These are phyloP conservation scores for Gymnocephalus cernua DNA, from an alignment of 2,113 vertebrate genomes.

Conservation along the genomic window DNA sequence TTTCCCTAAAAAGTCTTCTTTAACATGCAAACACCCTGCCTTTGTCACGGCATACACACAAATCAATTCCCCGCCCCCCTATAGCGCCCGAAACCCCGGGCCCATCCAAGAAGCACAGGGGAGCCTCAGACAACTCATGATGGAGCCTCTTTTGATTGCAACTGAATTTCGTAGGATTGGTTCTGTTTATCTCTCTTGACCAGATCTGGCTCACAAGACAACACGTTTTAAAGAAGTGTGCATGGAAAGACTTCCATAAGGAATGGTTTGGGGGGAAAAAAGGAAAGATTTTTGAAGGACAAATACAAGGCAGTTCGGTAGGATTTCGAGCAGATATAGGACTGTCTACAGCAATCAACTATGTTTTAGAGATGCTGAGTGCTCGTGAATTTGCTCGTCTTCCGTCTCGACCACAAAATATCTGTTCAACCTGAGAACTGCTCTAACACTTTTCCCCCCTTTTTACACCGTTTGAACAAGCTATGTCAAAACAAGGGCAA, in stretches of 20 bases:
- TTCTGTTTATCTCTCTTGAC: constrained; percentile 15
- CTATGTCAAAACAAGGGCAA: not conserved
- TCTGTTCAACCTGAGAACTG: not conserved
- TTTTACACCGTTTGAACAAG: constrained; percentile 12
- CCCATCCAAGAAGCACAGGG: constrained; percentile 44
- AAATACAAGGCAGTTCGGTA: too few relatives aligned
- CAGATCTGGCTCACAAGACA: not conserved
- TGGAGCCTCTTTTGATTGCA: constrained; percentile 75
- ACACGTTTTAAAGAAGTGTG: not conserved
- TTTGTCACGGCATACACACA: constrained; percentile 68
- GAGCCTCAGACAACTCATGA: constrained; percentile 69
- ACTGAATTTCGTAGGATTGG: constrained; percentile 14
- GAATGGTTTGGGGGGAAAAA: not conserved
- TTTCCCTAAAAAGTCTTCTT: constrained; percentile 68
- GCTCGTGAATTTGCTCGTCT: not conserved
- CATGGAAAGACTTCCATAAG: not conserved
- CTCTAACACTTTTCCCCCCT: not conserved
- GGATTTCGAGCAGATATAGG: not conserved
- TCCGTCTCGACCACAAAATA: constrained; percentile 20
- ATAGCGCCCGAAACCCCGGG: constrained; percentile 28
- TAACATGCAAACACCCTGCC: constrained; percentile 77
- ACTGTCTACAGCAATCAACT: not conserved
- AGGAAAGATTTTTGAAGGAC: too few relatives aligned
- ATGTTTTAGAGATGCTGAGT: not conserved
- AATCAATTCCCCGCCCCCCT: constrained; percentile 62